These are phyloP conservation scores for Poeciliopsis paucimaculata DNA, from an alignment of 2,797 vertebrate species.

Conservation along the genomic window DNA sequence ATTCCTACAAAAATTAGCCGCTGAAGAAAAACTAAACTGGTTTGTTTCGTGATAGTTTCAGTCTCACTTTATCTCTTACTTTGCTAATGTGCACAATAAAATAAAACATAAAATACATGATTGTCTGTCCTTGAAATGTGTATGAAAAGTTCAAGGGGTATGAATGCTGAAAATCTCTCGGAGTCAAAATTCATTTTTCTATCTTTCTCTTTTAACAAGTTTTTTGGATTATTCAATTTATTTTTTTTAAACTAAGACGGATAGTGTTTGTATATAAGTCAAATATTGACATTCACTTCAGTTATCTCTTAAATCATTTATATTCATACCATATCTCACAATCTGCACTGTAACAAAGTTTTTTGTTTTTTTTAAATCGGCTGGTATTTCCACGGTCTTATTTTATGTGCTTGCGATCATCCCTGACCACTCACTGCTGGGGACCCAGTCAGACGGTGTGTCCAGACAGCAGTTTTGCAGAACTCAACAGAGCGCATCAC, in stretches of 20 bases:
- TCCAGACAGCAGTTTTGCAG: slow-evolving; percentile 19
- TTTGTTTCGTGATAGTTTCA: background rate
- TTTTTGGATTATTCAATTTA: background rate
- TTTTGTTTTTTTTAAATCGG: background rate
- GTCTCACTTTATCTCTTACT: background rate
- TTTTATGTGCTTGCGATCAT: slow-evolving; percentile 11
- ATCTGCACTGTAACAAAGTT: background rate
- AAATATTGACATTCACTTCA: slow-evolving; percentile 14
- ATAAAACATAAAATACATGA: background rate
- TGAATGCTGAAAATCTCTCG: background rate
- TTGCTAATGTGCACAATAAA: background rate
- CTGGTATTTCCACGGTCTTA: slow-evolving; percentile 31
- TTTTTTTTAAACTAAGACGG: background rate
- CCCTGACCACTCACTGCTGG: slow-evolving; percentile 54
- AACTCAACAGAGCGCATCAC: slow-evolving; percentile 44
- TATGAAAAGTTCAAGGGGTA: background rate
- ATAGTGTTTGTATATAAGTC: no score
- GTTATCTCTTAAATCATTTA: slow-evolving; percentile 7
- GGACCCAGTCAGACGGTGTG: slow-evolving; percentile 54
- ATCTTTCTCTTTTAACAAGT: no score
- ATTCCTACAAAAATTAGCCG: slow-evolving; percentile 6
- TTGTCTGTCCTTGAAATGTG: background rate
- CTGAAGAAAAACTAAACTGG: background rate
- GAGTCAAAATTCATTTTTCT: background rate
- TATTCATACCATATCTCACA: background rate